phyloP scores from a whole-genome alignment of 2,797 vertebrate species.

The Artibeus jamaicensis region DNA sequence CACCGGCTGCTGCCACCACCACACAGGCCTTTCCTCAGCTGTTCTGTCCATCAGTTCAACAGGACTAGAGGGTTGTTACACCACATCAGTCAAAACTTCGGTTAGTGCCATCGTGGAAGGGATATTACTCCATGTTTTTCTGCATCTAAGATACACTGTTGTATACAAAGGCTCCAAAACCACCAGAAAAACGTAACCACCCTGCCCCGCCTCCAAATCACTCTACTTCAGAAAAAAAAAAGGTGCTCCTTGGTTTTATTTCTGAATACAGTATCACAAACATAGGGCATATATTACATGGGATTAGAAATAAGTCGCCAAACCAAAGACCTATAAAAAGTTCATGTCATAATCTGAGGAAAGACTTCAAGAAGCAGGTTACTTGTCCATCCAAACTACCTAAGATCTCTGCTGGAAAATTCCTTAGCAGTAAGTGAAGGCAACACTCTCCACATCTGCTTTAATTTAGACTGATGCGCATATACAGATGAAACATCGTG shows the following conservation, averaged over 20 bases:
- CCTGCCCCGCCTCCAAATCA: background rate
- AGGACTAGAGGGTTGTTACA: background rate
- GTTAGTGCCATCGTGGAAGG: slow-evolving; percentile 53
- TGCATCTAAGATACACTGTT: slow-evolving; percentile 21
- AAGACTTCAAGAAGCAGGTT: slow-evolving; percentile 45
- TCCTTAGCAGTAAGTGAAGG: slow-evolving; percentile 3
- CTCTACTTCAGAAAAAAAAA: slow-evolving; percentile 48
- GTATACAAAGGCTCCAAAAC: slow-evolving; percentile 33
- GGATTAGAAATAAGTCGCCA: slow-evolving; percentile 42
- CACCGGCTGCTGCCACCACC: background rate
- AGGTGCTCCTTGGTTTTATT: slow-evolving; percentile 62
- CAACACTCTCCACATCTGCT: background rate
- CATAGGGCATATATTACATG: background rate
- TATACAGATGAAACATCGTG: slow-evolving; percentile 46
- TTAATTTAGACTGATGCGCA: slow-evolving; percentile 23
- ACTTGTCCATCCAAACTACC: slow-evolving; percentile 37
- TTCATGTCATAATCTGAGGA: background rate
- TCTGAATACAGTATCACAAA: slow-evolving; percentile 66
- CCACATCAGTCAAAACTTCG: slow-evolving; percentile 6
- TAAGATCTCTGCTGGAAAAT: slow-evolving; percentile 61
- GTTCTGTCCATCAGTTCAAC: background rate
- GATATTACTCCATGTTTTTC: slow-evolving; percentile 60
- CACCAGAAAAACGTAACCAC: background rate
- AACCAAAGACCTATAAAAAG: slow-evolving; percentile 70
- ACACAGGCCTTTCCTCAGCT: background rate